These are phyloP conservation scores for Clarias gariepinus DNA, from an alignment of 2,113 vertebrate genomes.

Conservation along the genomic window DNA sequence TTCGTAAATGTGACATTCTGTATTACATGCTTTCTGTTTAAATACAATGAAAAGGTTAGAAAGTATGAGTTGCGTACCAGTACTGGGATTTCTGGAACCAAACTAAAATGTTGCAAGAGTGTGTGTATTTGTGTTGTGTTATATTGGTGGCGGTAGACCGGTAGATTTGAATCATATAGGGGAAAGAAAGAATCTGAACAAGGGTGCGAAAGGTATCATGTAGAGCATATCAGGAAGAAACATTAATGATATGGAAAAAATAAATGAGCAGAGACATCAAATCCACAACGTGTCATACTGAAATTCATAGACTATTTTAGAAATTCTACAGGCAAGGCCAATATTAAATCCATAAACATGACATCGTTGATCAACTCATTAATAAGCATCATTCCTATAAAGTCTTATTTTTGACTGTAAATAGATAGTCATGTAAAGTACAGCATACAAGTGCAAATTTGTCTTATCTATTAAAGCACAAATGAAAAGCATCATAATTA, in stretches of 20 bases:
- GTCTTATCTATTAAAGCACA: no score
- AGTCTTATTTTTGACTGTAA: no score
- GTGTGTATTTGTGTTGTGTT: neutral
- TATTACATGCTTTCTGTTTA: neutral
- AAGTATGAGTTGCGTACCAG: neutral
- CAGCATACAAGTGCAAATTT: no score
- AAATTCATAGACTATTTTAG: no score
- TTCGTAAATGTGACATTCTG: neutral
- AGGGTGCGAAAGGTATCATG: neutral
- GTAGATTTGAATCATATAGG: neutral
- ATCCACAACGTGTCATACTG: neutral
- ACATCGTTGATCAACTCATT: no score
- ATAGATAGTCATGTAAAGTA: no score
- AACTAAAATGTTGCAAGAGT: neutral
- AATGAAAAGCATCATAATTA: no score
- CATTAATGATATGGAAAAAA: neutral
- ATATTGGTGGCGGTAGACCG: neutral
- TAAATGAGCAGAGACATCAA: no score
- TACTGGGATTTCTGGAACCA: neutral
- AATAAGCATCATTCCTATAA: no score
- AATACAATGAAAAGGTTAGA: neutral
- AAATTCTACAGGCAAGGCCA: no score
- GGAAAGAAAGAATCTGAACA: neutral
- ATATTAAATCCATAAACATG: no score
- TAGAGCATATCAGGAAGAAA: neutral